These are phyloP conservation scores for Anas georgica DNA, from an alignment of 2,797 vertebrate species.

Conservation along the genomic window DNA sequence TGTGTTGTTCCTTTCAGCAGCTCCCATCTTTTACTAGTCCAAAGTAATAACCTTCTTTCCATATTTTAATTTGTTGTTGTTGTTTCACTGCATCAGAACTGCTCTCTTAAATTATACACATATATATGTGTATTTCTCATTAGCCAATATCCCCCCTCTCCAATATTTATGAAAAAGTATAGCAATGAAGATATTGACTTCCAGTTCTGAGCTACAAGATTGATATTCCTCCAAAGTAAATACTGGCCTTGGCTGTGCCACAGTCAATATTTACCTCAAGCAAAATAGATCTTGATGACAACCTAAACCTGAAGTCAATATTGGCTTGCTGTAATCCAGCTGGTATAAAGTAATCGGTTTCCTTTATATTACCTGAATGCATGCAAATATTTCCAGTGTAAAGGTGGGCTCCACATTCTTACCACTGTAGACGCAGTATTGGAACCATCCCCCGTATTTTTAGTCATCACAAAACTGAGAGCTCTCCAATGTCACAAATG, in stretches of 20 bases:
- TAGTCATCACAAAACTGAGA: background rate
- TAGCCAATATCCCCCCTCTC: background rate
- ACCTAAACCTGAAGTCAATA: constrained; percentile 58
- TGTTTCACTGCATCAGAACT: background rate
- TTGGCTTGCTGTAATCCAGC: constrained; percentile 39
- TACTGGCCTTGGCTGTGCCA: constrained; percentile 26
- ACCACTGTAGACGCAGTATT: background rate
- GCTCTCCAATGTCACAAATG: background rate
- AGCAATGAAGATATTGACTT: constrained; percentile 48
- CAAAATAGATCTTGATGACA: constrained; percentile 64
- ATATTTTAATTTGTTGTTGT: background rate
- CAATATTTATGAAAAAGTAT: constrained; percentile 14
- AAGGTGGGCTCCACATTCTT: constrained; percentile 15
- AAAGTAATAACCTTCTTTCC: background rate
- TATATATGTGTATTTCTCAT: background rate
- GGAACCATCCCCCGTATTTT: background rate
- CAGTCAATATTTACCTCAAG: constrained; percentile 61
- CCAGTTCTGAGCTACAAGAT: constrained; percentile 48
- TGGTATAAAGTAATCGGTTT: constrained; percentile 54
- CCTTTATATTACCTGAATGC: constrained; percentile 38
- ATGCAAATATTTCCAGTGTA: constrained; percentile 49
- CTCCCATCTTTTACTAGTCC: background rate
- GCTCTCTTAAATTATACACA: background rate
- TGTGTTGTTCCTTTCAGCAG: background rate
- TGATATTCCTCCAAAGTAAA: constrained; percentile 64